Percentiles rank a stretch among this genome's conserved stretches.
These are phyloP conservation scores for Nomada lathburiana DNA, from an alignment of 2,888 invertebrate genomes.

Conservation along the genomic window DNA sequence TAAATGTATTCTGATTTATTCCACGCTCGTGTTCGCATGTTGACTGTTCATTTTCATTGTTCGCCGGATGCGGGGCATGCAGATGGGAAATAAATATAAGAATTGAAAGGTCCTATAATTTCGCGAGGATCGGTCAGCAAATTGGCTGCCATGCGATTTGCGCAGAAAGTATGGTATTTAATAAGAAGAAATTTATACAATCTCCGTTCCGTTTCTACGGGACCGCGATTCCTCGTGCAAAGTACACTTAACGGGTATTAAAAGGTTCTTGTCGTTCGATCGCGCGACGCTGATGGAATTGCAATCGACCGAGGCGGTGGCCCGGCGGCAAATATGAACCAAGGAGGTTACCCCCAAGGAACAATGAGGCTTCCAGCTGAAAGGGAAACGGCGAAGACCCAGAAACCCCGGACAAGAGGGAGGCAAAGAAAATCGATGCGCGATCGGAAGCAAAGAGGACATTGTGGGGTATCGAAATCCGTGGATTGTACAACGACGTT, in stretches of 20 bases:
- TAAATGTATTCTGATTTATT: slow-evolving; percentile 35
- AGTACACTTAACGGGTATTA: slow-evolving; percentile 36
- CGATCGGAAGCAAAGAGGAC: slow-evolving; percentile 50
- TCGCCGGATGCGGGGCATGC: neutral
- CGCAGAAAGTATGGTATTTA: no score
- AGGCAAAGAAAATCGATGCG: slow-evolving; percentile 47
- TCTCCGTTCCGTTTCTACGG: neutral
- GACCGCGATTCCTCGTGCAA: neutral
- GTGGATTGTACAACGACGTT: slow-evolving; percentile 39
- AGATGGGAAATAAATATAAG: neutral
- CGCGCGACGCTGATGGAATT: slow-evolving; percentile 38
- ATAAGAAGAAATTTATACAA: neutral
- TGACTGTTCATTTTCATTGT: neutral
- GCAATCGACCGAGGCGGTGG: slow-evolving; percentile 44
- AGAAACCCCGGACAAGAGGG: slow-evolving; percentile 29
- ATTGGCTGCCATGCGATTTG: no score
- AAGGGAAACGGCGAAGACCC: slow-evolving; percentile 54
- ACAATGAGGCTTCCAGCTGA: slow-evolving; percentile 36
- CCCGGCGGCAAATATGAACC: slow-evolving; percentile 28
- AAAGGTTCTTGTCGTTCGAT: slow-evolving; percentile 43
- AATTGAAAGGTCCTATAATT: neutral
- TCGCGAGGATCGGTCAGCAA: no score
- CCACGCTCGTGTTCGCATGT: slow-evolving; percentile 20
- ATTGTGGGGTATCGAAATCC: slow-evolving; percentile 47
- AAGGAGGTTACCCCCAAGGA: slow-evolving; percentile 32